Conservation (phyloP, 2,113 vertebrate species). For the Polypterus bichir region DNA sequence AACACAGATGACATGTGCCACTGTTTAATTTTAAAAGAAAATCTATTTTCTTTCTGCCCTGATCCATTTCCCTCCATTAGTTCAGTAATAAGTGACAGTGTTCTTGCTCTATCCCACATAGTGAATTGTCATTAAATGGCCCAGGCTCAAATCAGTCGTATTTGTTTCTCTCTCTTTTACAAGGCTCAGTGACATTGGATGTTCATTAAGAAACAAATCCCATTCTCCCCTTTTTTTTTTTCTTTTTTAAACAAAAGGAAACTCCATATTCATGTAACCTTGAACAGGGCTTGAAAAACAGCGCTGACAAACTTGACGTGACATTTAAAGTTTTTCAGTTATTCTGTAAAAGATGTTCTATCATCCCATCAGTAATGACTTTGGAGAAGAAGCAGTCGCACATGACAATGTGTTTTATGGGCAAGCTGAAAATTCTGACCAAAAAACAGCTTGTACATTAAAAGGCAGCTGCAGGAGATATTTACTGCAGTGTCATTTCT, state of each 20-base stretch:
- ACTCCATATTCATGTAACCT: conserved; percentile 91
- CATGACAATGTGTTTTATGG: conserved; percentile 89
- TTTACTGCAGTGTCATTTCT: conserved; percentile 81
- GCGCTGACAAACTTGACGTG: conserved; percentile 76
- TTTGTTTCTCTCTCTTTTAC: conserved; percentile 5
- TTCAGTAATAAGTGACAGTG: conserved; percentile 23
- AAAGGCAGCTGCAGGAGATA: conserved; percentile 78
- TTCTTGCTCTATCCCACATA: conserved; percentile 22
- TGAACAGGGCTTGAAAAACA: conserved; percentile 60
- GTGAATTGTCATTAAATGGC: conserved; percentile 27
- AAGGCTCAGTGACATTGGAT: conserved; percentile 7
- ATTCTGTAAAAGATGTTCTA: conserved; percentile 79
- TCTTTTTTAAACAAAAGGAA: conserved; percentile 27
- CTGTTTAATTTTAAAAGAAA: conserved; percentile 16
- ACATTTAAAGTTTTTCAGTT: conserved; percentile 86
- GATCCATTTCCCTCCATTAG: conserved; percentile 15
- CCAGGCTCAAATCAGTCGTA: conserved; percentile 11
- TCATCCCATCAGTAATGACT: conserved; percentile 90
- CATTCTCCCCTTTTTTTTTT: conserved; percentile 18
- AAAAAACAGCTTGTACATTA: conserved; percentile 76
- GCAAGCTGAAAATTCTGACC: conserved; percentile 68
- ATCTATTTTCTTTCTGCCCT: conserved; percentile 17
- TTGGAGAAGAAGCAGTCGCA: conserved; percentile 80
- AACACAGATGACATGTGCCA: neutral
- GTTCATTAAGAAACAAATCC: conserved; percentile 22